Percentiles rank a stretch among this genome's conserved stretches.
Conservation (phyloP, 2,113 vertebrate species). For the Paracanthobrama guichenoti region DNA sequence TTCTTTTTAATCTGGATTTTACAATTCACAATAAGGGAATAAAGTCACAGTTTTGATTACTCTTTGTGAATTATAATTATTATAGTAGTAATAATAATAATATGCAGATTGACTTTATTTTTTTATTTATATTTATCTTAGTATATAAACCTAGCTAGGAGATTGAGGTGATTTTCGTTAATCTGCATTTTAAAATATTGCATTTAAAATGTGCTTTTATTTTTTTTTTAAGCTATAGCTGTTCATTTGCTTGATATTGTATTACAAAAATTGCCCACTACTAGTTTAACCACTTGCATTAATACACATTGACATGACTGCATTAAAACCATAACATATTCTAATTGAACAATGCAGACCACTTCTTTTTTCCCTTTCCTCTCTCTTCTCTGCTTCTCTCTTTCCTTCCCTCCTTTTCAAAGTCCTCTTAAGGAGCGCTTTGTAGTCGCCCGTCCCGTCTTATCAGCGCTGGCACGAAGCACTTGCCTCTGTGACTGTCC, state of each 20-base stretch:
- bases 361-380: constrained; percentile 8
- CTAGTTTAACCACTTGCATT: constrained; percentile 64
- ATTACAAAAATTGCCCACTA: constrained; percentile 65
- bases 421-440: constrained; percentile 71
- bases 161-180: no score
- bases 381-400: constrained; percentile 49
- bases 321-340: constrained; percentile 68
- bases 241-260: constrained; percentile 57
- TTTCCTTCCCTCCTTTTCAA: constrained; percentile 64
- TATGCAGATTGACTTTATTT: no score
- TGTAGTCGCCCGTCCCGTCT: constrained; percentile 73
- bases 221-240: constrained; percentile 49
- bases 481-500: constrained; percentile 79
- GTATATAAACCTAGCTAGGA: no score
- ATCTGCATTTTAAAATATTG: no score
- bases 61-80: no score
- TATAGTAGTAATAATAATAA: no score
- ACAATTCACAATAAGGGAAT: no score
- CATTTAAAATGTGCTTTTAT: no score
- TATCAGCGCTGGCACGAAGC: constrained; percentile 74
- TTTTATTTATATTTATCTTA: no score
- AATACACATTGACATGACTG: constrained; percentile 71
- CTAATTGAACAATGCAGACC: constrained; percentile 58
- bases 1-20: no score
- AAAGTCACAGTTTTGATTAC: no score